Evolutionary conservation across 1,140 invertebrate genomes (phyloP).

Genomic region (Drosophila setifemur): DNA sequence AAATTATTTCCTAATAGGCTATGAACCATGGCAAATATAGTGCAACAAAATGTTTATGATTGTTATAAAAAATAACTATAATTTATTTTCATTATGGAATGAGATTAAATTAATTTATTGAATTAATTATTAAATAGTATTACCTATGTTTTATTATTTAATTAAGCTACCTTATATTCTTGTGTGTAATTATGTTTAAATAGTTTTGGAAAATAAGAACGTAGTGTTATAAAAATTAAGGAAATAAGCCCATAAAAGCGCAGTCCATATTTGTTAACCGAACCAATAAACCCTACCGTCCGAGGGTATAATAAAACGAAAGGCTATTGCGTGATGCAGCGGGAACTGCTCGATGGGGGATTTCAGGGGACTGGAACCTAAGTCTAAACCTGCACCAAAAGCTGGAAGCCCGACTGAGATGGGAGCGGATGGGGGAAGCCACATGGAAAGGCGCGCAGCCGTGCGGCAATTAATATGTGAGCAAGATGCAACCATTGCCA

Average conservation of each 20-base stretch:
- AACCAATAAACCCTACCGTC: conserved; percentile 11
- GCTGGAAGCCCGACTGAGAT: conserved; percentile 31
- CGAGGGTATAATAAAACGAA: conserved; percentile 34
- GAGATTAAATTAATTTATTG: too few species aligned
- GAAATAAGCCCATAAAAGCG: not conserved
- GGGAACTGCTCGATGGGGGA: conserved; percentile 19
- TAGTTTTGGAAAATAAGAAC: not conserved
- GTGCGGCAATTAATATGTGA: conserved; percentile 81
- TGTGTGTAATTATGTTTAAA: too few species aligned
- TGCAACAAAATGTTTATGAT: too few species aligned
- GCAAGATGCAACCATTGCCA: conserved; percentile 77
- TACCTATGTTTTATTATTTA: too few species aligned
- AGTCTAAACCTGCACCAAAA: conserved; percentile 16
- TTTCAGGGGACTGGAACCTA: not conserved
- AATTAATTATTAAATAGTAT: too few species aligned
- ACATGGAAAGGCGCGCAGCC: conserved; percentile 75
- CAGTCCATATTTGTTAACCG: not conserved
- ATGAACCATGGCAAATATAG: too few species aligned
- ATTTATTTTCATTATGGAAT: too few species aligned
- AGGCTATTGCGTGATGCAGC: conserved; percentile 45
- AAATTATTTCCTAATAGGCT: too few species aligned
- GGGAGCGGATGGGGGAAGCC: conserved; percentile 48
- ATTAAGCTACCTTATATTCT: too few species aligned
- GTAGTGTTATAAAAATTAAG: not conserved
- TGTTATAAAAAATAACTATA: too few species aligned